phyloP scores from a whole-genome alignment of 1,140 invertebrate genomes.

The Helicorthomorpha holstii region DNA sequence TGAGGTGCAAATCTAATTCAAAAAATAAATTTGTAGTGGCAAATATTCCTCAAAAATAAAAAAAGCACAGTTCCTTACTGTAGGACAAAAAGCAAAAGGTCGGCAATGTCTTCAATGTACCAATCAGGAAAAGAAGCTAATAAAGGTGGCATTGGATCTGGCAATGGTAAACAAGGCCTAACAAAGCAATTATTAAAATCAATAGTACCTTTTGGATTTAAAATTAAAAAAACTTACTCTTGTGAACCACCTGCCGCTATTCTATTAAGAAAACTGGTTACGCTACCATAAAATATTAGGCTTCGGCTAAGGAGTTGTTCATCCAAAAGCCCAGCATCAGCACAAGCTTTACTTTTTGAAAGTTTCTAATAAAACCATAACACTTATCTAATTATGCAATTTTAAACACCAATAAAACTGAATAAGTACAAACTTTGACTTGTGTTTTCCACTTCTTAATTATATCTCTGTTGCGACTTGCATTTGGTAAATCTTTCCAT shows the following conservation, averaged over 20 bases:
- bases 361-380: slow-evolving; percentile 29
- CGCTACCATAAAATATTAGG: slow-evolving; percentile 69
- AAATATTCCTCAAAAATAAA: neutral
- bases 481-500: slow-evolving; percentile 60
- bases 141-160: slow-evolving; percentile 40
- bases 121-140: slow-evolving; percentile 87
- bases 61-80: slow-evolving; percentile 50
- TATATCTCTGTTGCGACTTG: slow-evolving; percentile 58
- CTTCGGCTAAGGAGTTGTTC: slow-evolving; percentile 55
- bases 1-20: slow-evolving; percentile 52
- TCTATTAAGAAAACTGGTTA: slow-evolving; percentile 41
- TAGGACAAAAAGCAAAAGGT: slow-evolving; percentile 78
- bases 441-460: slow-evolving; percentile 75
- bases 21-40: slow-evolving; percentile 1
- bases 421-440: slow-evolving; percentile 28
- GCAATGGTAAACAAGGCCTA: slow-evolving; percentile 29
- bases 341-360: slow-evolving; percentile 52
- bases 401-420: neutral
- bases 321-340: slow-evolving; percentile 72
- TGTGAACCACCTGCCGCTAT: slow-evolving; percentile 9
- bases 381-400: neutral
- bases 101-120: slow-evolving; percentile 91
- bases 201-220: neutral
- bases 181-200: neutral
- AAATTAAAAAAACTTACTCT: neutral